Evolutionary conservation across 2,888 invertebrate genomes (phyloP).

Genomic region (Opisthograptis luteolata): DNA sequence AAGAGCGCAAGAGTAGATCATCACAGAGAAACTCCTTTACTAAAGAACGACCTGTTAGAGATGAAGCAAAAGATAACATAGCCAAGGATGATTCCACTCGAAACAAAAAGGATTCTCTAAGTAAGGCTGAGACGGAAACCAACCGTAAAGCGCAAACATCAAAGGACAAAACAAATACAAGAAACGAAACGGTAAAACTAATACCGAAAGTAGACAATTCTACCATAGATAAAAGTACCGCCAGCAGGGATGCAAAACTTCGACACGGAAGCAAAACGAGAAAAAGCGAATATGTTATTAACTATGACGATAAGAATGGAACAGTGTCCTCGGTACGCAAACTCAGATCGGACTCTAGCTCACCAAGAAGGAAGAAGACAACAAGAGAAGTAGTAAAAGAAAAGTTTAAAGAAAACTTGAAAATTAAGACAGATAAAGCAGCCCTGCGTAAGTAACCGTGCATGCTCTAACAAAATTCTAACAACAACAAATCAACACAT

Average conservation of each 20-base stretch:
- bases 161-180: slow-evolving; percentile 38
- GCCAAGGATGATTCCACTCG: slow-evolving; percentile 7
- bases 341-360: slow-evolving; percentile 57
- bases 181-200: slow-evolving; percentile 37
- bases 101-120: slow-evolving; percentile 28
- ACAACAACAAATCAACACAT: slow-evolving; percentile 57
- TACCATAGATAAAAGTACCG: slow-evolving; percentile 36
- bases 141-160: slow-evolving; percentile 38
- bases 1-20: slow-evolving; percentile 41
- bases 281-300: slow-evolving; percentile 73
- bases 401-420: slow-evolving; percentile 55
- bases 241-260: slow-evolving; percentile 39
- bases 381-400: slow-evolving; percentile 56
- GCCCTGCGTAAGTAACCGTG: slow-evolving; percentile 78
- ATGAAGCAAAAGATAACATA: slow-evolving; percentile 25
- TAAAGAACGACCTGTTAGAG: too few relatives aligned
- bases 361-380: slow-evolving; percentile 58
- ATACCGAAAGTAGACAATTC: slow-evolving; percentile 41
- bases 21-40: slow-evolving; percentile 40
- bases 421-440: slow-evolving; percentile 65
- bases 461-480: slow-evolving; percentile 67
- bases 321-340: slow-evolving; percentile 76
- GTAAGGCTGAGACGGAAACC: slow-evolving; percentile 12
- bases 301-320: slow-evolving; percentile 79
- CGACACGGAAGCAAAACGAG: slow-evolving; percentile 49